These are phyloP conservation scores for Caenorhabditis japonica DNA, from an alignment of 2,888 invertebrate genomes.

Conservation along the genomic window DNA sequence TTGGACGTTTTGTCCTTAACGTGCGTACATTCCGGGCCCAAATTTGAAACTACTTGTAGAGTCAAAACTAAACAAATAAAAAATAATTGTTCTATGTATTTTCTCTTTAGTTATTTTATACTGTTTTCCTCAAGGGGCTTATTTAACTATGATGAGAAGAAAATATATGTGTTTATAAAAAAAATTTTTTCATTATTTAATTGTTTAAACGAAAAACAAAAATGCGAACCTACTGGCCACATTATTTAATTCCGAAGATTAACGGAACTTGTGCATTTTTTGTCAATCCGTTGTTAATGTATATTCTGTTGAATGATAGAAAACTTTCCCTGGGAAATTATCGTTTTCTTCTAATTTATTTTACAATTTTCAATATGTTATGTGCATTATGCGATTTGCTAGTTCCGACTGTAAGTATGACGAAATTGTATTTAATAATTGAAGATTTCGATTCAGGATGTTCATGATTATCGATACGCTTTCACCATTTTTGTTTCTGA, in stretches of 20 bases:
- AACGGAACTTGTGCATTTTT: conserved; percentile 6
- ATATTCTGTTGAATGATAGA: conserved; percentile 6
- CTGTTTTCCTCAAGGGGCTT: no score
- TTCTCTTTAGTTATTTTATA: no score
- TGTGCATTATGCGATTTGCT: conserved; percentile 20
- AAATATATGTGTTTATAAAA: no score
- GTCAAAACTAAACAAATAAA: no score
- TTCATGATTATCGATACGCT: conserved; percentile 12
- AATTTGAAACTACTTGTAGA: no score
- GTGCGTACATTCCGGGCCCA: no score
- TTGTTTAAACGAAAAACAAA: no score
- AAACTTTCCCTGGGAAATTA: conserved; percentile 15
- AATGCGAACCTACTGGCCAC: conserved; percentile 16
- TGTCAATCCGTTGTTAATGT: conserved; percentile 22
- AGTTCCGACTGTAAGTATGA: conserved; percentile 13
- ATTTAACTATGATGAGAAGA: no score
- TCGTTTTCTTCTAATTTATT: conserved; percentile 18
- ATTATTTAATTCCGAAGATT: conserved; percentile 10
- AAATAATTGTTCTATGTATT: no score
- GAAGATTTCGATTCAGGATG: not conserved
- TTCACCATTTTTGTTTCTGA: conserved; percentile 15
- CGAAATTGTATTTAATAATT: not conserved
- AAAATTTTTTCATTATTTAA: no score
- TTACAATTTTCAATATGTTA: conserved; percentile 25
- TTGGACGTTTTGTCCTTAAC: no score